Percentiles rank a stretch among this genome's conserved stretches.
These are phyloP conservation scores for Ctenoplectra terminalis DNA, from an alignment of 1,140 invertebrate genomes.

Conservation along the genomic window DNA sequence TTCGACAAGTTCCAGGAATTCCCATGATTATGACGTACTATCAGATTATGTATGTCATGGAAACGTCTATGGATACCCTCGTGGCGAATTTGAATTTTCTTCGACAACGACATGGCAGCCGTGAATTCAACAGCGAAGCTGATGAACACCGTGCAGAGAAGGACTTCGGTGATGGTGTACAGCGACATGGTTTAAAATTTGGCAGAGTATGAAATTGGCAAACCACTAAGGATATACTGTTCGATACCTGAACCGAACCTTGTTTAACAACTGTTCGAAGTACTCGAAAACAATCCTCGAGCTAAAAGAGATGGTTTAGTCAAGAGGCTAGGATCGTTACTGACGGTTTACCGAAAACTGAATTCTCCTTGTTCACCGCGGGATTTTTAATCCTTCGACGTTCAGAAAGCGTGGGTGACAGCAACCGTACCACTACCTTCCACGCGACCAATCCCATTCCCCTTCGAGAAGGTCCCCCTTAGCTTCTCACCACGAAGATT, in stretches of 20 bases:
- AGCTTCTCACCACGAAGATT: background rate
- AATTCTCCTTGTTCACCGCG: constrained; percentile 42
- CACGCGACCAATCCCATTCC: background rate
- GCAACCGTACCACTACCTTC: background rate
- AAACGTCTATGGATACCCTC: background rate
- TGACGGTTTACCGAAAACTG: constrained; percentile 60
- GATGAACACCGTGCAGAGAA: background rate
- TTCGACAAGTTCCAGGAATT: background rate
- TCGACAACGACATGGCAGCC: background rate
- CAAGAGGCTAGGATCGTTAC: constrained; percentile 1
- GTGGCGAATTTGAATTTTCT: background rate
- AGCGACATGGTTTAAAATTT: background rate
- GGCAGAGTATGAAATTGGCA: background rate
- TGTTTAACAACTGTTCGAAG: too few species aligned
- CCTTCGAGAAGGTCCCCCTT: background rate
- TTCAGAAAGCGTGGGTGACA: constrained; percentile 46
- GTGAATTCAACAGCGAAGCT: background rate
- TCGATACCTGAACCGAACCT: background rate
- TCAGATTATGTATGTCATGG: background rate
- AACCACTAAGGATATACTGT: background rate
- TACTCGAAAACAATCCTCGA: background rate
- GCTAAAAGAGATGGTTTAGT: background rate
- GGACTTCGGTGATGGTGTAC: background rate
- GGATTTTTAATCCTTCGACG: constrained; percentile 68
- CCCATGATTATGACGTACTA: too few species aligned